A percentile compares a stretch with the other conserved stretches of the same genome.
phyloP scores from a whole-genome alignment of 2,113 vertebrate species.

The Clarias batrachus region DNA sequence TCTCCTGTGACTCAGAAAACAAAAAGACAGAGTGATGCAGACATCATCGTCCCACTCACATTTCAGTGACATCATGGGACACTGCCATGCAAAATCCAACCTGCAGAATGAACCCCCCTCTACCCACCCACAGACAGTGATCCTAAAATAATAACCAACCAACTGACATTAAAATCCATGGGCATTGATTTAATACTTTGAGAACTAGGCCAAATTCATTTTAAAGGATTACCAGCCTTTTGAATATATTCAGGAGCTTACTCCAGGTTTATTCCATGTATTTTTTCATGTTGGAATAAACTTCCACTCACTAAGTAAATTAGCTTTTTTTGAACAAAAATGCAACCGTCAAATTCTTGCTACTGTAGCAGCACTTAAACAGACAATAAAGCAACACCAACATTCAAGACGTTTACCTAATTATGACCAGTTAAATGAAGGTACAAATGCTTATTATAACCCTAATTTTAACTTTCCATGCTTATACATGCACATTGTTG shows the following conservation, averaged over 20 bases:
- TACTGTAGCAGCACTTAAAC: neutral
- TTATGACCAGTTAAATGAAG: neutral
- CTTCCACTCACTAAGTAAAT: neutral
- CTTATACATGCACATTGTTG: neutral
- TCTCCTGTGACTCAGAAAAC: slow-evolving; percentile 74
- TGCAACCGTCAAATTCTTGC: neutral
- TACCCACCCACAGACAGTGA: neutral
- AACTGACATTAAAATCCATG: neutral
- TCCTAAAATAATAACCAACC: slow-evolving; percentile 12
- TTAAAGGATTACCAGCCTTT: neutral
- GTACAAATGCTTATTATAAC: neutral
- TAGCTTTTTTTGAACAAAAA: neutral
- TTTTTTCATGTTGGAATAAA: neutral
- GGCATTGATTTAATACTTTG: neutral
- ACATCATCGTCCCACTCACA: slow-evolving; percentile 40
- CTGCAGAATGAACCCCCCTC: neutral
- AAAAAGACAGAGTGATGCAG: slow-evolving; percentile 48
- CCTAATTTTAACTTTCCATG: neutral
- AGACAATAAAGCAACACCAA: neutral
- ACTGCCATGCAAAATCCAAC: slow-evolving; percentile 4
- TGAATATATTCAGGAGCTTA: neutral
- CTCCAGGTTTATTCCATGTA: neutral
- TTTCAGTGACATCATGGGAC: slow-evolving; percentile 28
- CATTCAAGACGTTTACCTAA: neutral
- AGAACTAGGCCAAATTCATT: neutral